Conservation (phyloP, 2,888 invertebrate genomes). For the Drosophila kanekoi region DNA sequence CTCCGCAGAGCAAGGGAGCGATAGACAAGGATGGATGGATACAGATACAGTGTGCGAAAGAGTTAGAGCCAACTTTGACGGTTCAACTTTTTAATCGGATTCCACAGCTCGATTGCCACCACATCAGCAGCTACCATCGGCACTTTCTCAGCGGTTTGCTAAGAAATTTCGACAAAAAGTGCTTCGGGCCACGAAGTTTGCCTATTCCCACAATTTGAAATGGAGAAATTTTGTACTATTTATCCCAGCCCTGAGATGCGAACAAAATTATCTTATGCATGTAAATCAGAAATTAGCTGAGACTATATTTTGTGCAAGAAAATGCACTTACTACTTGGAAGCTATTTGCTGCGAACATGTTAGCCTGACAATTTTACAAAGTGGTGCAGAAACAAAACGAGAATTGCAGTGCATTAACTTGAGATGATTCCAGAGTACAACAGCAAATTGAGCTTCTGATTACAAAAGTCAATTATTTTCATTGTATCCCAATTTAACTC, state of each 20-base stretch:
- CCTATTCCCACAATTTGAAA: slow-evolving; percentile 45
- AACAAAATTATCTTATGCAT: slow-evolving; percentile 3
- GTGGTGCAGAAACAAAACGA: no score
- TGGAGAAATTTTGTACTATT: slow-evolving; percentile 40
- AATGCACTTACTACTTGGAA: not conserved
- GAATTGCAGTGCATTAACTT: no score
- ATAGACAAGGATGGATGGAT: slow-evolving; percentile 12
- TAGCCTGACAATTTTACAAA: no score
- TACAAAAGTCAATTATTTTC: no score
- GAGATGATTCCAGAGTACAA: no score
- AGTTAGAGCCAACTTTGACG: slow-evolving; percentile 65
- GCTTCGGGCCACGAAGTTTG: slow-evolving; percentile 59
- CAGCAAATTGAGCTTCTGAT: no score
- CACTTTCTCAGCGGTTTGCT: slow-evolving; percentile 35
- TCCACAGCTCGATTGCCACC: slow-evolving; percentile 68
- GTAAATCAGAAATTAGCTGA: slow-evolving; percentile 12
- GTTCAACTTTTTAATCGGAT: slow-evolving; percentile 78
- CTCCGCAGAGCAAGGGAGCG: slow-evolving; percentile 4
- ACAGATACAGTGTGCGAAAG: slow-evolving; percentile 2
- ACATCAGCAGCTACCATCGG: slow-evolving; percentile 39
- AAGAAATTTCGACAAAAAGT: slow-evolving; percentile 49
- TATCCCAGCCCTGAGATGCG: slow-evolving; percentile 1
- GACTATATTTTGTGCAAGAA: slow-evolving; percentile 3
- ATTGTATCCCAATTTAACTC: no score
- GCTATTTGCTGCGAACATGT: no score